phyloP scores from a whole-genome alignment of 2,113 vertebrate genomes.

The Scytalopus superciliaris region DNA sequence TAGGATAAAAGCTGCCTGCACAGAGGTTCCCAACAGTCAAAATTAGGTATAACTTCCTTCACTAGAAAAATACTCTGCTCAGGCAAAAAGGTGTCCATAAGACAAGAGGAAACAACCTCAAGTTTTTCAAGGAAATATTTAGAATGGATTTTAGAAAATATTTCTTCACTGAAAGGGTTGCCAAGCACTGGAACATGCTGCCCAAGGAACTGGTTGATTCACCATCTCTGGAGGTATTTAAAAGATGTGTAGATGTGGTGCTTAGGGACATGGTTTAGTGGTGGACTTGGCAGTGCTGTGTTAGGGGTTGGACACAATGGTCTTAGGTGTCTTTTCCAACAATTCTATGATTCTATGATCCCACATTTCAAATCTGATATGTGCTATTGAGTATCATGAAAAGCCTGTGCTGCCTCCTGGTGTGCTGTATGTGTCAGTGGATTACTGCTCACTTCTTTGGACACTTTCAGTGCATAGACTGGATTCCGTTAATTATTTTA shows the following conservation, averaged over 20 bases:
- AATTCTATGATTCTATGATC: rapidly evolving
- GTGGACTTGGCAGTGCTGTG: not conserved
- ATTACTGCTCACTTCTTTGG: not conserved
- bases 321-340: not conserved
- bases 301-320: not conserved
- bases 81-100: not conserved
- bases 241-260: rapidly evolving
- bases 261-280: not conserved
- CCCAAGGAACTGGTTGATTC: not conserved
- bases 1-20: not conserved
- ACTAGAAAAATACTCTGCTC: not conserved
- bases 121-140: not conserved
- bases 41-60: not conserved
- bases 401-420: not conserved
- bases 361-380: not conserved
- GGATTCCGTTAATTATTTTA: not conserved
- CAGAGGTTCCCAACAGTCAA: not conserved
- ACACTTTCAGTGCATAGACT: not conserved
- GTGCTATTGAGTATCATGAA: not conserved
- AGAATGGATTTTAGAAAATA: not conserved
- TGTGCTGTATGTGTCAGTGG: not conserved
- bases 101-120: not conserved
- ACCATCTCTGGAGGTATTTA: not conserved
- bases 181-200: not conserved
- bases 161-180: not conserved